Conservation (phyloP, 2,888 invertebrate species). For the Vanessa cardui region DNA sequence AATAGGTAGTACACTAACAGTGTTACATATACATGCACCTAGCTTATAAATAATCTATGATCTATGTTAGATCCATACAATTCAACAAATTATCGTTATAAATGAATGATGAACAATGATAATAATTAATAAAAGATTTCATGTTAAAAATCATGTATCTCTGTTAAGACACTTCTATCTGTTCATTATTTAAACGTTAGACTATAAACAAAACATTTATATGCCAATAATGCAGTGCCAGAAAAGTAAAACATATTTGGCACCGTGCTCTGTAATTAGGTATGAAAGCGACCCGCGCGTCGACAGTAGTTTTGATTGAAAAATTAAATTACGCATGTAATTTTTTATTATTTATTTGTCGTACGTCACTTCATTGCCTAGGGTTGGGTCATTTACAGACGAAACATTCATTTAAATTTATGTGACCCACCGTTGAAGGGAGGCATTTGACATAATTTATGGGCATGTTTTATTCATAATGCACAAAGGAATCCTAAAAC, state of each 20-base stretch:
- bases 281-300: not conserved
- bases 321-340: conserved; percentile 18
- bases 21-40: no score
- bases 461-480: conserved; percentile 37
- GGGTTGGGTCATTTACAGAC: conserved; percentile 31
- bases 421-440: conserved; percentile 29
- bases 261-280: not conserved
- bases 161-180: not conserved
- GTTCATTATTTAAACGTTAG: conserved; percentile 9
- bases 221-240: not conserved
- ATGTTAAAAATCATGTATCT: not conserved
- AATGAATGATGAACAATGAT: no score
- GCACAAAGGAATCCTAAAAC: conserved; percentile 56
- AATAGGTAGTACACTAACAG: no score
- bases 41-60: no score
- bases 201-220: not conserved
- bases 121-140: no score
- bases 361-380: conserved; percentile 27
- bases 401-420: conserved; percentile 36
- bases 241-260: not conserved
- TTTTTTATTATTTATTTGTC: conserved; percentile 28
- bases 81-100: no score
- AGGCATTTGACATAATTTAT: conserved; percentile 36
- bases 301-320: conserved; percentile 11
- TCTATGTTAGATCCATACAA: no score